Conservation (phyloP, 2,888 invertebrate genomes). For the Oscheius onirici region DNA sequence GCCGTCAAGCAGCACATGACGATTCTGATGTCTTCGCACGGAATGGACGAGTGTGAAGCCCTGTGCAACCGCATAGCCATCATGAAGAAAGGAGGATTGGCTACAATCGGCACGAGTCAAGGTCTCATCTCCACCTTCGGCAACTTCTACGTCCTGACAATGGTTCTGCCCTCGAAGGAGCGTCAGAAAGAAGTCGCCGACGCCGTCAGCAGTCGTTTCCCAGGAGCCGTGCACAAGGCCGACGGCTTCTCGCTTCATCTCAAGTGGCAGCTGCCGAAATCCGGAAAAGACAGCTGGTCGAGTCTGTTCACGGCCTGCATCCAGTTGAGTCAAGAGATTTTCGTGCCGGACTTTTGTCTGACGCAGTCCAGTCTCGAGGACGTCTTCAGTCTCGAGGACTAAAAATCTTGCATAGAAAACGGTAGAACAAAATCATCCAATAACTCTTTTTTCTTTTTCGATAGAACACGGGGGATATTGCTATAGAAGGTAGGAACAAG, state of each 20-base stretch:
- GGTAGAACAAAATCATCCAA: too few species aligned
- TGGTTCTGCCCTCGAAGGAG: too few species aligned
- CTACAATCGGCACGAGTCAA: slow-evolving; percentile 58
- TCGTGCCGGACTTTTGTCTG: neutral
- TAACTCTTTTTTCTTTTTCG: too few species aligned
- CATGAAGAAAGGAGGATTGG: slow-evolving; percentile 57
- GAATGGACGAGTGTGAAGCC: slow-evolving; percentile 65
- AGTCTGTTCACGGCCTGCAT: neutral
- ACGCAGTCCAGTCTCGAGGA: slow-evolving; percentile 8
- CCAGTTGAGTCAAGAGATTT: neutral
- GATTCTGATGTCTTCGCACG: slow-evolving; percentile 65
- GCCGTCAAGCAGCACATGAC: too few species aligned
- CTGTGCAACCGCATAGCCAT: slow-evolving; percentile 59
- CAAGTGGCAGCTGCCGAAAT: slow-evolving; percentile 36
- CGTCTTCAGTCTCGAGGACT: too few species aligned
- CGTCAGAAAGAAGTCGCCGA: too few species aligned
- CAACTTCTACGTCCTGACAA: slow-evolving; percentile 58
- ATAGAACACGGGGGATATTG: too few species aligned
- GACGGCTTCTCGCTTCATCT: slow-evolving; percentile 25
- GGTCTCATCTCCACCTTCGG: slow-evolving; percentile 61
- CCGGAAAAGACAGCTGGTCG: neutral
- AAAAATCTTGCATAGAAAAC: too few species aligned
- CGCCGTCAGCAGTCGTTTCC: too few species aligned
- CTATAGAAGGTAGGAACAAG: too few species aligned
- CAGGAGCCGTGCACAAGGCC: too few species aligned